Conservation (phyloP, 1,140 invertebrate genomes). For the Carposina sasakii region DNA sequence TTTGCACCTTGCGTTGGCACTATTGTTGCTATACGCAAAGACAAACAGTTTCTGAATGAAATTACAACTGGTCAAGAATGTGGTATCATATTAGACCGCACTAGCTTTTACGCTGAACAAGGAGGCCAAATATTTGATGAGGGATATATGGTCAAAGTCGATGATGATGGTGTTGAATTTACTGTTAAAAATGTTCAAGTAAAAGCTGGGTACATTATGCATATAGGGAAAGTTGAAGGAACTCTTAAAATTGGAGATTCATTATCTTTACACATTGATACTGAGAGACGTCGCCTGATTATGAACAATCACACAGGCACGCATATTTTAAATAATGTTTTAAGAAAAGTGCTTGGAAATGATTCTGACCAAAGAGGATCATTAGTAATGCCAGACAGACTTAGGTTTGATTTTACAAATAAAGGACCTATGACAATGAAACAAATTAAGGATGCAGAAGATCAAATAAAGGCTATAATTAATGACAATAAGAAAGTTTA, state of each 20-base stretch:
- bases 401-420: conserved; percentile 97
- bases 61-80: conserved; percentile 91
- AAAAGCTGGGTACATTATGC: conserved; percentile 95
- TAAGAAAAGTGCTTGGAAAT: conserved; percentile 90
- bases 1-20: conserved; percentile 79
- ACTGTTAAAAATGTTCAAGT: conserved; percentile 96
- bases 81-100: conserved; percentile 93
- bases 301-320: conserved; percentile 99
- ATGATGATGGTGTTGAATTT: conserved; percentile 93
- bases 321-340: conserved; percentile 95
- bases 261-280: conserved; percentile 88
- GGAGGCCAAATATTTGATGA: conserved; percentile 99
- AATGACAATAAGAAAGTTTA: conserved; percentile 88
- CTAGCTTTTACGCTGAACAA: conserved; percentile 98
- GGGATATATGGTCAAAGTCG: conserved; percentile 92
- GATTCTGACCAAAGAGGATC: conserved; percentile 98
- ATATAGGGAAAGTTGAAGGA: conserved; percentile 92
- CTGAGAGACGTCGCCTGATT: conserved; percentile 84
- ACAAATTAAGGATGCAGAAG: conserved; percentile 92
- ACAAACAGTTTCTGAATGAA: conserved; percentile 91
- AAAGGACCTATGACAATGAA: conserved; percentile 91
- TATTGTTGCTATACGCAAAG: conserved; percentile 81
- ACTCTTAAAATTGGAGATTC: conserved; percentile 89
- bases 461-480: conserved; percentile 85
- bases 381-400: conserved; percentile 96